phyloP scores from a whole-genome alignment of 2,797 vertebrate genomes.

The Ctenopoma kingsleyae region DNA sequence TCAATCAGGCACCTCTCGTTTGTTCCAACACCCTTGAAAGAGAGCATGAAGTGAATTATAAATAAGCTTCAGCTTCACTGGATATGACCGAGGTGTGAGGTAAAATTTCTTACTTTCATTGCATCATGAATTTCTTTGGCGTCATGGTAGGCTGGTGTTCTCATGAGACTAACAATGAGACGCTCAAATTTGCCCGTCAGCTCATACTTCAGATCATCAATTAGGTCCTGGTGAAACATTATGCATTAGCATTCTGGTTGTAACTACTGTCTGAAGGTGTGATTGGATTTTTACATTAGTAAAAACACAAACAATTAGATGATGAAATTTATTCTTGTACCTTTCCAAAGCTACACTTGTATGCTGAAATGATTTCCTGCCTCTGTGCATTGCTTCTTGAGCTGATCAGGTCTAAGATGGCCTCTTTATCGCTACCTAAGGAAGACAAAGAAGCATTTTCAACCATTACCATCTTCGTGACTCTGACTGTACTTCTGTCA shows the following conservation, averaged over 20 bases:
- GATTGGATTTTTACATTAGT: not conserved
- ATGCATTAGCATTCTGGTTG: not conserved
- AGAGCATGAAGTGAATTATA: constrained; percentile 20
- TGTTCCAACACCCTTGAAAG: constrained; percentile 89
- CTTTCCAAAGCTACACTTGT: constrained; percentile 95
- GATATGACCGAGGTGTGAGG: constrained; percentile 1
- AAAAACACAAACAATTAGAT: not conserved
- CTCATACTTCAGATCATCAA: constrained; percentile 95
- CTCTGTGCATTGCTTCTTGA: constrained; percentile 93
- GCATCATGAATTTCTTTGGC: constrained; percentile 98
- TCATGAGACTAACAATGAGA: constrained; percentile 95
- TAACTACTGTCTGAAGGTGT: not conserved
- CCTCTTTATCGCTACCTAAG: constrained; percentile 95
- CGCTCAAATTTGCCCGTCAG: constrained; percentile 97
- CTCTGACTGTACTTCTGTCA: not conserved
- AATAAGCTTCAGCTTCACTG: not conserved
- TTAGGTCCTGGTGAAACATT: constrained; percentile 88
- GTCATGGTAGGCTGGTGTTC: constrained; percentile 89
- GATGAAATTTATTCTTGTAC: constrained; percentile 72
- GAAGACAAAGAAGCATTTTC: constrained; percentile 32
- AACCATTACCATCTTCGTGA: not conserved
- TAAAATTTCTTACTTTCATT: constrained; percentile 83
- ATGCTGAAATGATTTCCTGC: constrained; percentile 89
- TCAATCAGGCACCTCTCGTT: constrained; percentile 96
- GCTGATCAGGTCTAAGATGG: constrained; percentile 93